Evolutionary conservation across 2,797 vertebrate species (phyloP), one percentile per base, ranked within the genome.

Genomic region (Delichon dasypus): DNA sequence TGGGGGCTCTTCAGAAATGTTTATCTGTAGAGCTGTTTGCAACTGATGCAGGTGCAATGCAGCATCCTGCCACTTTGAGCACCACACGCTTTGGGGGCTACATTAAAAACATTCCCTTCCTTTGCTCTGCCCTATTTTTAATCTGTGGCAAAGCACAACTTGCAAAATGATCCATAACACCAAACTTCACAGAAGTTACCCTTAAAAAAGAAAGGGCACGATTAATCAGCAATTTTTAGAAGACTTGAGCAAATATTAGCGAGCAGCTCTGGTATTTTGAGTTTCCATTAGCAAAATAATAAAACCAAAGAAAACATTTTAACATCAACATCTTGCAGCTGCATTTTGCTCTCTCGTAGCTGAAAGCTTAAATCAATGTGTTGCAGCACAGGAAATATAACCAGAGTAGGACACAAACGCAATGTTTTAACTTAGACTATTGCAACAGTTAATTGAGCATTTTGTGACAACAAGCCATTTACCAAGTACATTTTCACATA

Each of bases 121-220:
- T 65, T 68, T 73, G 71, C 60, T 87, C 77, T 96, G 96, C 77
- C 96, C 96, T 96, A 96, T 95, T 96, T 97, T 90, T 89, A 50
- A 44, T 92, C 62, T 72, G 76, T 89, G 57, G 74, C 72, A 95
- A 92, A 91, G 67, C 68, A 92, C 66, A 94, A 94, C 85, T 96
- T 87, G 47, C 58, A 92, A 83, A 95, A 85, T 0, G 50, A 64
- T 36, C 51, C 60, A 68, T 15, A 90, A n/a, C 77, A 85, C 66
- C 51, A 90, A 95, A 97, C 93, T 96, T 94, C 54, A 83, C 57
- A 55, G 44, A 96, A 97, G 94, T 95, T 94, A 80, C 42, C 79
- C 68, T 83, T 81, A 27, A 68, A 73, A 92, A 87, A 66, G 8
- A 65, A 80, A 82, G 53, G 60, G 53, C 61, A 65, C 65, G 55